Base-by-base conservation (phyloP, 1,140 invertebrate genomes). In the Dryas iulia region DNA sequence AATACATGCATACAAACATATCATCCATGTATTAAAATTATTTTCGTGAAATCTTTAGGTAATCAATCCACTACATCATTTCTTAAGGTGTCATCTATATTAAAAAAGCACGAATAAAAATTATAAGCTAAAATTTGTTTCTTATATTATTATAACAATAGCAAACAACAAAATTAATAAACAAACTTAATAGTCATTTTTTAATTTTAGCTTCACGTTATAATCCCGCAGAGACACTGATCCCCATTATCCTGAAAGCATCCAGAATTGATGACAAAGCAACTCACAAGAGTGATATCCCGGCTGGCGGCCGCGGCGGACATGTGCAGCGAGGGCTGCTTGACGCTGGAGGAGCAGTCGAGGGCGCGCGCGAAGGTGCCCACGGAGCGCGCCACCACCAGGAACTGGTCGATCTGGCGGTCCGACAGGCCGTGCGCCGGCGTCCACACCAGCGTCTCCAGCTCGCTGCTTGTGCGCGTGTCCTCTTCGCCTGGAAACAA, bases 291-390 rank as follows among this genome's bases (percentile, higher is more conserved):
- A 59, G 99, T 99, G 72, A 99, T 97, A 93, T 99, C 99, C 83
- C 99, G 95, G 78, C 98, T 99, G 59, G 99, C 98, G 59, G 98
- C 98, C 54, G 99, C 98, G 58, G 98, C 99, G 86, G 98, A 99
- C 97, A 99, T 99, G 87, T 99, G 98, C 62, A 99, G 93, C 78
- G 97, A 98, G 53, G 99, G 99, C 84, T 99, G 98, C 91, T 99
- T 98, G 18, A 99, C 97, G 62, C 98, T 98, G 89, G 97, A 98
- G 70, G 98, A 98, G 91, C 98, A 99, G 92, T 99, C 99, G 30
- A 99, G 94, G 53, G 99, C 99, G 75, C 99, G 95, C 52, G 99
- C 99, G 94, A 99, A 99, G 47, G 98, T 99, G 69, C 99, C 99
- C 69, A 99, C 98, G 35, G 98, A 99, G 84, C 98, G 96, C 62